phyloP scores from a whole-genome alignment of 2,888 invertebrate species.

The Volucella zonaria region DNA sequence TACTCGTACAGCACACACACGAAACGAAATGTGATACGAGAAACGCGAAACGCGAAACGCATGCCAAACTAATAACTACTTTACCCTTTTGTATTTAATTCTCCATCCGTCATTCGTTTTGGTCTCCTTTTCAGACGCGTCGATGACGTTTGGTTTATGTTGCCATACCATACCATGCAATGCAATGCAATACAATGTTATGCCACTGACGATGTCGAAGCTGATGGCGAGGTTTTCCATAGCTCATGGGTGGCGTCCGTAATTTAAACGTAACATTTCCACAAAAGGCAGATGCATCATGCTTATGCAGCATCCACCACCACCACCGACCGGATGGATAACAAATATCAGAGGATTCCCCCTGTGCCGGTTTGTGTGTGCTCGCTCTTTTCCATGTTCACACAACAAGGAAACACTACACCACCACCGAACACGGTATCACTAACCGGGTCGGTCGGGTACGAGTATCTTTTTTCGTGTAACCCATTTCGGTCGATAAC shows the following conservation, averaged over 20 bases:
- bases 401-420: neutral
- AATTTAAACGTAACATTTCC: slow-evolving; percentile 66
- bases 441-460: slow-evolving; percentile 18
- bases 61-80: slow-evolving; percentile 59
- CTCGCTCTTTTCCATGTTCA: too few species aligned
- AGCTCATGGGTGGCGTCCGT: slow-evolving; percentile 35
- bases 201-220: too few species aligned
- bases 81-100: slow-evolving; percentile 69
- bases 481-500: slow-evolving; percentile 60
- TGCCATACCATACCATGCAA: neutral
- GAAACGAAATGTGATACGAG: neutral
- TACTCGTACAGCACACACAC: neutral
- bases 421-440: slow-evolving; percentile 15
- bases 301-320: slow-evolving; percentile 28
- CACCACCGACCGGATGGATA: slow-evolving; percentile 24
- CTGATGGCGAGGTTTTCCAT: neutral
- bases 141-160: slow-evolving; percentile 23
- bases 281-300: slow-evolving; percentile 65
- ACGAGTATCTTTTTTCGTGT: slow-evolving; percentile 48
- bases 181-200: neutral
- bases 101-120: slow-evolving; percentile 50
- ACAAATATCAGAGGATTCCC: slow-evolving; percentile 47
- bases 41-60: slow-evolving; percentile 9
- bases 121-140: neutral
- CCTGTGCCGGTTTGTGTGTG: neutral